Percentiles rank a stretch among this genome's conserved stretches.
Evolutionary conservation across 2,888 invertebrate species (phyloP).

Genomic region (Flexamia atlantica): DNA sequence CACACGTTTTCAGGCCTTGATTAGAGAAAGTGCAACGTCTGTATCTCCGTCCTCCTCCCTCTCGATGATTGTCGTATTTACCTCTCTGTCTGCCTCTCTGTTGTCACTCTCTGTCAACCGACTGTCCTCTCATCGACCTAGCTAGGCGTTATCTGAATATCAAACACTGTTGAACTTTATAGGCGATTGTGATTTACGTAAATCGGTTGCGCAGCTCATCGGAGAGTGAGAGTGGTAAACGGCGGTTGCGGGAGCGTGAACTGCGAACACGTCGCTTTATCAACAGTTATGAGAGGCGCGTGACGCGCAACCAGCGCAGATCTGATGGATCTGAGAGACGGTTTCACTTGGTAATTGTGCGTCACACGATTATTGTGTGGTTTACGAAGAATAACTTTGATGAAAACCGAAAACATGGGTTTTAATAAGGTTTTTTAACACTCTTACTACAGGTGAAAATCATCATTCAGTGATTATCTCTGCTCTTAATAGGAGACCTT

Average conservation of each 20-base stretch:
- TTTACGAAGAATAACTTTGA: too few species aligned
- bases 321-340: neutral
- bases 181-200: constrained; percentile 14
- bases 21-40: constrained; percentile 51
- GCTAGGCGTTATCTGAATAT: constrained; percentile 8
- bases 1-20: constrained; percentile 49
- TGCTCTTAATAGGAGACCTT: too few species aligned
- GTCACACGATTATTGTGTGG: neutral
- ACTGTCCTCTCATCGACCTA: neutral
- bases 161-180: neutral
- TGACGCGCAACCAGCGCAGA: constrained; percentile 21
- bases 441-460: too few species aligned
- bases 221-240: constrained; percentile 24
- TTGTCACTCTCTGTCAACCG: neutral
- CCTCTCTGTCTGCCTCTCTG: neutral
- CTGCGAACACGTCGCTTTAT: constrained; percentile 29
- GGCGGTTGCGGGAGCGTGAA: constrained; percentile 36
- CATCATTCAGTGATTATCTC: too few species aligned
- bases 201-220: constrained; percentile 34
- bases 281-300: constrained; percentile 1
- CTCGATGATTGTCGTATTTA: neutral
- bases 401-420: too few species aligned
- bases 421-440: too few species aligned
- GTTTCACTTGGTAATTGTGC: neutral
- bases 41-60: constrained; percentile 44